phyloP scores from a whole-genome alignment of 2,113 vertebrate species.

The Eulemur macaco region DNA sequence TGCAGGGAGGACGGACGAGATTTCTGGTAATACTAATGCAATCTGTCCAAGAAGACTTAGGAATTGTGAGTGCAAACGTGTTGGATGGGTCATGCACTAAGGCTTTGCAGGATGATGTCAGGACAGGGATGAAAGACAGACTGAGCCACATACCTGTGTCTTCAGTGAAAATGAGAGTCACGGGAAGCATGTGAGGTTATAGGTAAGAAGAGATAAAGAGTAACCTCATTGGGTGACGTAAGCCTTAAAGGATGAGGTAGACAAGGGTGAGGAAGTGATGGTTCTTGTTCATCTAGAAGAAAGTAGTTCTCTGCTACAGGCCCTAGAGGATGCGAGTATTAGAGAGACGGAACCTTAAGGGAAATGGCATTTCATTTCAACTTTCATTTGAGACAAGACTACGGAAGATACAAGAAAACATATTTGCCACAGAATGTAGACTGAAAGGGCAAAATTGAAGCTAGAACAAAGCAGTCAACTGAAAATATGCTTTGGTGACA shows the following conservation, averaged over 20 bases:
- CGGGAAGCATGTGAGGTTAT: background rate
- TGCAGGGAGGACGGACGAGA: background rate
- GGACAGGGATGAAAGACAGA: background rate
- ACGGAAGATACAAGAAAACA: conserved; percentile 46
- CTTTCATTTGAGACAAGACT: conserved; percentile 69
- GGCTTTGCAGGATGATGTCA: background rate
- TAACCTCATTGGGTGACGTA: background rate
- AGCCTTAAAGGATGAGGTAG: background rate
- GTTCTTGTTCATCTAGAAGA: background rate
- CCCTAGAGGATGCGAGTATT: background rate
- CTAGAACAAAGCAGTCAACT: conserved; percentile 61
- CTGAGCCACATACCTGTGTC: background rate
- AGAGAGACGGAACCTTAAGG: background rate
- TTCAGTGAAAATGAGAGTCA: background rate
- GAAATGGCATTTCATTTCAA: conserved; percentile 58
- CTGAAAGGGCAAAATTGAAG: conserved; percentile 65
- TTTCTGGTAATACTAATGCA: background rate
- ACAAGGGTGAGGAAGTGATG: background rate
- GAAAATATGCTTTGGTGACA: conserved; percentile 69
- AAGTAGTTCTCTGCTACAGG: background rate
- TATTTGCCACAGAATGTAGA: conserved; percentile 48
- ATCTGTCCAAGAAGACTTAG: background rate
- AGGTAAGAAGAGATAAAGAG: background rate
- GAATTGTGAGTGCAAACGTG: background rate
- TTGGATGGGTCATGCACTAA: background rate